Evolutionary conservation across 2,888 invertebrate species (phyloP).

Genomic region (Gastracanthus pulcherrimus): DNA sequence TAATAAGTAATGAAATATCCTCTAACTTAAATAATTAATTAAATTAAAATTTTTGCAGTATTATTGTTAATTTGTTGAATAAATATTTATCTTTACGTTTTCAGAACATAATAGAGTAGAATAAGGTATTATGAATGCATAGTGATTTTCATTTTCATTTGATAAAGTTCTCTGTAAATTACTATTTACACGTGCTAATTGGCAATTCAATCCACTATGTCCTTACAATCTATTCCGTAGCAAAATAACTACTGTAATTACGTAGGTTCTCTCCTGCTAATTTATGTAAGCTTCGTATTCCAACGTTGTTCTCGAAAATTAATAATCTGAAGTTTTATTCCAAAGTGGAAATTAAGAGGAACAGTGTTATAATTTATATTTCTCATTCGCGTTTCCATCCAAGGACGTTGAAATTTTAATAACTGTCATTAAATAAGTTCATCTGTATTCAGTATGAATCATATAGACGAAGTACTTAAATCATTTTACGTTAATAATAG

Average conservation of each 20-base stretch:
- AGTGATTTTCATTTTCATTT: conserved; percentile 55
- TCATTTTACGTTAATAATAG: not conserved
- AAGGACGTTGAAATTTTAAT: conserved; percentile 40
- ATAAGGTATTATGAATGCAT: conserved; percentile 18
- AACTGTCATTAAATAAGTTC: conserved; percentile 42
- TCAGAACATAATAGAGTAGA: not conserved
- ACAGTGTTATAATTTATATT: conserved; percentile 32
- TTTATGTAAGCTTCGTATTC: conserved; percentile 45
- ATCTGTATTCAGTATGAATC: conserved; percentile 28
- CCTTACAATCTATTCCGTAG: conserved; percentile 47
- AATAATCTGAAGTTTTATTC: conserved; percentile 46
- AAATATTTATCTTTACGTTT: conserved; percentile 13
- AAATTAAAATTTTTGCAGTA: not conserved
- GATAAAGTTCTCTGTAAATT: conserved; percentile 54
- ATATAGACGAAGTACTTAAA: conserved; percentile 12
- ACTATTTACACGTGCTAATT: conserved; percentile 57
- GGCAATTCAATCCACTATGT: conserved; percentile 55
- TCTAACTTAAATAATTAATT: not conserved
- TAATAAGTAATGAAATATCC: not conserved
- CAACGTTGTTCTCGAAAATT: conserved; percentile 38
- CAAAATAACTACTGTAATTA: conserved; percentile 55
- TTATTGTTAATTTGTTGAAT: conserved; percentile 24
- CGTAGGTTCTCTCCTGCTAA: conserved; percentile 13
- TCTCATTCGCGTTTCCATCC: conserved; percentile 9
- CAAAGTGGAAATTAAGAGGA: conserved; percentile 28